Evolutionary conservation across 2,888 invertebrate species (phyloP).

Genomic region (Acanthosepion lycidas): DNA sequence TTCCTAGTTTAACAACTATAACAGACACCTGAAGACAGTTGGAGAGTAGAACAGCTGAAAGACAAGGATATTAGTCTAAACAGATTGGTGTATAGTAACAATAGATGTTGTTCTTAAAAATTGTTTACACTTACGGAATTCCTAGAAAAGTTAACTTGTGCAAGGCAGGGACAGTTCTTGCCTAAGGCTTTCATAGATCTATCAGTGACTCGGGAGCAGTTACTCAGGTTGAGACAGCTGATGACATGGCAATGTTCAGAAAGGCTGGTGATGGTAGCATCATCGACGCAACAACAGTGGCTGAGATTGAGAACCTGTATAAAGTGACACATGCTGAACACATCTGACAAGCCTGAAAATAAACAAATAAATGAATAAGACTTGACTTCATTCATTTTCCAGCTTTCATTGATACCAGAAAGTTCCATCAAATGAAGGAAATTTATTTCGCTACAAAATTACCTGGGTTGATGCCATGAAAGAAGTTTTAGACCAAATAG

Average conservation of each 20-base stretch:
- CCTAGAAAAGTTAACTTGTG: not conserved
- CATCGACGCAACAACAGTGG: not conserved
- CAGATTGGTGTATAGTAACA: no score
- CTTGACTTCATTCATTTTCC: no score
- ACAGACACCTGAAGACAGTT: no score
- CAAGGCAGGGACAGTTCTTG: not conserved
- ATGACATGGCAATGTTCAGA: not conserved
- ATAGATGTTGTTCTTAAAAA: not conserved
- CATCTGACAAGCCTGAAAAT: not conserved
- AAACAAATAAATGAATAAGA: not conserved
- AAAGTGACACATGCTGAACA: not conserved
- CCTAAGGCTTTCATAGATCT: not conserved
- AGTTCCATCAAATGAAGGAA: no score
- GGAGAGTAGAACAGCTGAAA: no score
- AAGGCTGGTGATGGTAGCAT: not conserved
- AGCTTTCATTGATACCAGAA: no score
- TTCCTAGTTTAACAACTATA: no score
- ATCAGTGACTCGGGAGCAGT: not conserved
- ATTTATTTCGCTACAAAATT: no score
- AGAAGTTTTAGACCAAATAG: no score
- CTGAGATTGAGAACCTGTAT: conserved; percentile 36
- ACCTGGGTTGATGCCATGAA: no score
- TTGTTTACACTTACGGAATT: not conserved
- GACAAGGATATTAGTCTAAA: no score
- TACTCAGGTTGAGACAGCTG: not conserved